phyloP scores from a whole-genome alignment of 2,888 invertebrate genomes.

The Aleiodes alternator region DNA sequence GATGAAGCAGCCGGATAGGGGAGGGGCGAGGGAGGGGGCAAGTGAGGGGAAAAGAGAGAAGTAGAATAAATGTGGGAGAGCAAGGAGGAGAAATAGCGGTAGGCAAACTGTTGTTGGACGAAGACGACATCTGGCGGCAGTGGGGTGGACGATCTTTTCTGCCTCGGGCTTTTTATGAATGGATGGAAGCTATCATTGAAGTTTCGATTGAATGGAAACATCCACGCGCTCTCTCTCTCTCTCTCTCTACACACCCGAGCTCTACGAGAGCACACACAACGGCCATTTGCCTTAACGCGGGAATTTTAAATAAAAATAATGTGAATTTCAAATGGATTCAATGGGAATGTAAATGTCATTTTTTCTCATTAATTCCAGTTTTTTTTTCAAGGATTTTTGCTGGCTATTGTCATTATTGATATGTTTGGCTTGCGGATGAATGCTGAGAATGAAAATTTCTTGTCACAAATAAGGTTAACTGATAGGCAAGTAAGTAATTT shows the following conservation, averaged over 20 bases:
- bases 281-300: constrained; percentile 55
- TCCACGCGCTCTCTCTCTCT: constrained; percentile 55
- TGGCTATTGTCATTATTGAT: too few relatives aligned
- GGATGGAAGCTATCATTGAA: constrained; percentile 76
- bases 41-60: constrained; percentile 25
- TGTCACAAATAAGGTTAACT: too few relatives aligned
- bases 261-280: constrained; percentile 57
- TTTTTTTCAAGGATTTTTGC: too few relatives aligned
- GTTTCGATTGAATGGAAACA: constrained; percentile 75
- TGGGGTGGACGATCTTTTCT: constrained; percentile 57
- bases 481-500: too few relatives aligned
- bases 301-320: constrained; percentile 52
- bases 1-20: constrained; percentile 33
- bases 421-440: too few relatives aligned
- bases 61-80: constrained; percentile 11
- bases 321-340: neutral
- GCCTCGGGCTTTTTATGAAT: constrained; percentile 74
- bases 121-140: constrained; percentile 71
- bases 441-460: too few relatives aligned
- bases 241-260: constrained; percentile 45
- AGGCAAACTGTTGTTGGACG: constrained; percentile 3
- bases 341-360: too few relatives aligned
- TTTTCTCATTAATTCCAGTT: too few relatives aligned
- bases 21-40: constrained; percentile 32
- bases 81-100: constrained; percentile 45